Conservation (phyloP, 2,113 vertebrate species). For the Pao palembangensis region DNA sequence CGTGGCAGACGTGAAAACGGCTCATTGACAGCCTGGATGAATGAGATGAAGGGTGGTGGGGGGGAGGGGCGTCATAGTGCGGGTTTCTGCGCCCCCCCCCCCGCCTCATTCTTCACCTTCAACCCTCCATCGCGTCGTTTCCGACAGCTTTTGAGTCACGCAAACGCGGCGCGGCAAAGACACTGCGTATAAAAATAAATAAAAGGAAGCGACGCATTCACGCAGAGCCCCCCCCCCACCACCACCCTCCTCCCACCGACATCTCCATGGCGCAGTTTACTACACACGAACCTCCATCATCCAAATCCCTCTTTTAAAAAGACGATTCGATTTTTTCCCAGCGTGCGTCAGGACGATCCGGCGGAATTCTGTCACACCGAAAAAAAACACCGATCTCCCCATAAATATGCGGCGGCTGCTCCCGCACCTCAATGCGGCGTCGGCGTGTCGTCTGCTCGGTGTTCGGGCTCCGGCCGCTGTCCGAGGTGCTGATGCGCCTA, state of each 20-base stretch:
- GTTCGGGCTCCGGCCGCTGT: conserved; percentile 58
- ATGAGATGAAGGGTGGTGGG: background rate
- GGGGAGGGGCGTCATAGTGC: conserved; percentile 64
- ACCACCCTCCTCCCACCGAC: conserved; percentile 31
- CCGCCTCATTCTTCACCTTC: conserved; percentile 1
- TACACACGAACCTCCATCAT: conserved; percentile 14
- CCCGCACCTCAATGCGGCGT: background rate
- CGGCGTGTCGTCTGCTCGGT: background rate
- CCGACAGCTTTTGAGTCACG: conserved; percentile 31
- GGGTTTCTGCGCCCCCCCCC: conserved; percentile 66
- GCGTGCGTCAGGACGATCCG: background rate
- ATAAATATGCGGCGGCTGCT: background rate
- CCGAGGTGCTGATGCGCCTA: conserved; percentile 62
- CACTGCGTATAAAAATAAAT: conserved; percentile 47
- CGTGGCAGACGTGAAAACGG: conserved; percentile 7
- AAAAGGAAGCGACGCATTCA: conserved; percentile 27
- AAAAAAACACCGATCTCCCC: background rate
- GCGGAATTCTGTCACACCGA: background rate
- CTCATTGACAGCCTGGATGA: background rate
- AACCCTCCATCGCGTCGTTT: background rate
- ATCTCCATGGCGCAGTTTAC: conserved; percentile 70
- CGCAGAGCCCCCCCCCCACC: conserved; percentile 29
- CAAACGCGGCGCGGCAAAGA: conserved; percentile 64
- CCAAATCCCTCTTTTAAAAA: background rate
- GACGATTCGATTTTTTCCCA: too few species aligned